These are phyloP conservation scores for Apis dorsata DNA, from an alignment of 1,140 invertebrate genomes.

Conservation along the genomic window DNA sequence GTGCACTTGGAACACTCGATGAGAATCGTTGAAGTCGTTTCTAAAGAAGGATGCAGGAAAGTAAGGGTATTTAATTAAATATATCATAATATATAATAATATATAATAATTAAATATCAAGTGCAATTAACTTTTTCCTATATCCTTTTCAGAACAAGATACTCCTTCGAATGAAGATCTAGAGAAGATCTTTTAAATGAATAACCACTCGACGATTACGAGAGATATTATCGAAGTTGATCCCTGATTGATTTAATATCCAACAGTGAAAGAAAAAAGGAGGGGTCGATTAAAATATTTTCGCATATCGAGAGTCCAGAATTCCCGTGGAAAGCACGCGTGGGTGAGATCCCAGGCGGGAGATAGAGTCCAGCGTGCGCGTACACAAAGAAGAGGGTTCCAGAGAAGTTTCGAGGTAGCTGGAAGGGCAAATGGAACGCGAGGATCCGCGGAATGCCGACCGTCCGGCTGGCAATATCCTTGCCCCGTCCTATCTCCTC, in stretches of 20 bases:
- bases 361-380: slow-evolving; percentile 14
- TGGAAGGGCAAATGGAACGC: slow-evolving; percentile 67
- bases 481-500: slow-evolving; percentile 62
- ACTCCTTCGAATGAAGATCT: no score
- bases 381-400: slow-evolving; percentile 33
- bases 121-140: no score
- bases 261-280: neutral
- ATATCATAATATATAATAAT: no score
- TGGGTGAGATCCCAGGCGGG: slow-evolving; percentile 26
- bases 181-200: no score
- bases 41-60: no score
- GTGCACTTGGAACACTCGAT: no score
- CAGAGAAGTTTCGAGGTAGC: slow-evolving; percentile 52
- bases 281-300: slow-evolving; percentile 27
- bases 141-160: no score
- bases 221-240: neutral
- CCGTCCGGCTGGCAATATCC: slow-evolving; percentile 66
- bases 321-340: slow-evolving; percentile 29
- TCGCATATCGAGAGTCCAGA: slow-evolving; percentile 9
- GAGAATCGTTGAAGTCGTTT: no score
- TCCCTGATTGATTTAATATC: slow-evolving; percentile 11
- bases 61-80: no score
- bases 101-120: no score
- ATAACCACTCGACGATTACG: no score
- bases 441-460: slow-evolving; percentile 73